Conservation (phyloP, 2,113 vertebrate species). For the Montifringilla adamsi region DNA sequence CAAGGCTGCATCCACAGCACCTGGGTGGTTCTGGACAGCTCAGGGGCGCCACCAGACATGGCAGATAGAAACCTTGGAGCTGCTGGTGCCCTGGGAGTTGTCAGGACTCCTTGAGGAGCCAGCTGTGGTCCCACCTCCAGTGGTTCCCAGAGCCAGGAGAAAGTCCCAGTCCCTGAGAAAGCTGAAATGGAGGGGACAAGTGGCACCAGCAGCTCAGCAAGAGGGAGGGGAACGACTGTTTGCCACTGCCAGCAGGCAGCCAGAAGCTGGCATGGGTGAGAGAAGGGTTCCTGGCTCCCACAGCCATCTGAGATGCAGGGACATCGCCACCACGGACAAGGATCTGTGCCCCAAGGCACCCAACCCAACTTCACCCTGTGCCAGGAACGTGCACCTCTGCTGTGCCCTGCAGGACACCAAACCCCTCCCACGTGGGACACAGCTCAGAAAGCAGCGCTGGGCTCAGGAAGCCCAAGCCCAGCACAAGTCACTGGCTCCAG, state of each 20-base stretch:
- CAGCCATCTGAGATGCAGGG: accelerated
- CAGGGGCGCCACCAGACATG: accelerated
- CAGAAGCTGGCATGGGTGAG: not conserved
- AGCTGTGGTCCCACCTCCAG: not conserved
- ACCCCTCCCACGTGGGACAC: accelerated
- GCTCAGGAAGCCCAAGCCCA: not conserved
- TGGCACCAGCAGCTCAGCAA: not conserved
- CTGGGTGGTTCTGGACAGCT: not conserved
- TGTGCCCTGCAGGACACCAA: not conserved
- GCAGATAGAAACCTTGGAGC: not conserved
- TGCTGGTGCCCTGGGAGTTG: not conserved
- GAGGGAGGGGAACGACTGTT: not conserved
- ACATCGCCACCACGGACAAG: not conserved
- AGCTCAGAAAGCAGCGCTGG: not conserved
- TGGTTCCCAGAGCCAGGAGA: accelerated
- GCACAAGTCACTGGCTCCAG: not conserved
- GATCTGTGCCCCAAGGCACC: not conserved
- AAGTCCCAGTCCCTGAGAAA: not conserved
- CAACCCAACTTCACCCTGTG: not conserved
- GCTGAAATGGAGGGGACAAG: not conserved
- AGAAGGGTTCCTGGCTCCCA: not conserved
- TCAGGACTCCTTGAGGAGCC: accelerated
- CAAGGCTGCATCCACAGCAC: not conserved
- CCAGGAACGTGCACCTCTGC: accelerated
- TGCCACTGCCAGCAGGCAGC: not conserved